Evolutionary conservation across 1,140 invertebrate species (phyloP), one percentile per base, ranked within the genome.

Genomic region (Schmidtea mediterranea): DNA sequence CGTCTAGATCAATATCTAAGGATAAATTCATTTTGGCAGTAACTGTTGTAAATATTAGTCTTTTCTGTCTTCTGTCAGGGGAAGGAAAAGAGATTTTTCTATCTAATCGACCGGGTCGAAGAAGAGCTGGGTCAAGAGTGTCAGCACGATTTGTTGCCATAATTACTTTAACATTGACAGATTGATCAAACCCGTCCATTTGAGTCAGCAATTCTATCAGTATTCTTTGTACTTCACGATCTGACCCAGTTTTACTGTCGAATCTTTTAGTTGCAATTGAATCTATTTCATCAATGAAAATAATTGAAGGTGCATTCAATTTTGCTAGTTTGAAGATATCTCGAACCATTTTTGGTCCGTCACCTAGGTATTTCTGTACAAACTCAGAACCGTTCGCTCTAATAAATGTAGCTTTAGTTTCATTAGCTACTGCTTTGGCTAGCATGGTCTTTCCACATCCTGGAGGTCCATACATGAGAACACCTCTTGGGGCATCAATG

Each of bases 131-230:
- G 72, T 98, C 92, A 41, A 98, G 65, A 1, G 90, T 98, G 60
- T 98, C 92, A 21, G 87, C 87, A 59, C 87, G 74, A 62, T 98
- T 98, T 1, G 92, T 98, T 1, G 92, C 92, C 92, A 98, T 98
- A 39, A 98, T 97, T 13, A 98, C 89, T 72, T 98, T 98, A 15
- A 98, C 90, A 72, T 97, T 97, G 16, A 90, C 94, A 2, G 86
- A 94, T 68, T 97, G 89, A 72, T 98, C 90, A 69, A 98, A 98
- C 46, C 92, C 92, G 70, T 98, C 92, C 90, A 98, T 97, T 69
- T 98, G 92, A 71, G 97, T 98, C 0, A 98, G 70, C 10, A 98
- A 69, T 61, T 98, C 92, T 2, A 98, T 68, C 2, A 98, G 66
- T 67, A 97, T 98, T 67, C 92, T 75, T 64, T 98, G 92, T 0